Base-by-base conservation (phyloP, 2,113 vertebrate genomes). In the Charina bottae region DNA sequence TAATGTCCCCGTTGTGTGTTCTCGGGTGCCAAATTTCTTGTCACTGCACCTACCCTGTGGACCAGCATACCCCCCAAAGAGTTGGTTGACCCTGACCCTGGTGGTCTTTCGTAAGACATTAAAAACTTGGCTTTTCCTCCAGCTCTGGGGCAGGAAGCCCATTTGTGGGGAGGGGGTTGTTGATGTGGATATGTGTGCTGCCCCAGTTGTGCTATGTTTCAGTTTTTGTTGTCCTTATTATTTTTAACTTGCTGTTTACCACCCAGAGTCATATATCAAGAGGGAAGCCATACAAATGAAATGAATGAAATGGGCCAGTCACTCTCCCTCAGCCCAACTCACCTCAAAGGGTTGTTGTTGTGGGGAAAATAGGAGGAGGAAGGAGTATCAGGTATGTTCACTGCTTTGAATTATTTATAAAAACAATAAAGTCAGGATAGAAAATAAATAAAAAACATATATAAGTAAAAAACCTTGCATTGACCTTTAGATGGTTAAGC, bases 111-210 rank as follows among this genome's bases (percentile, higher is more conserved):
- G 5, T 49, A 49, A 78, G 72, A 78, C 33, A 37, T 42, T 42
- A 78, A 78, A 78, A 37, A 6, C 17, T 37, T 78, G 72, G 33
- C 17, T 78, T 78, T 9, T 49, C 33, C 33, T 78, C 72, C 21
- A 33, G 33, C 33, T 15, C 72, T 21, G 33, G 37, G 72, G 33
- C 0, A 78, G 72, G 17, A 72, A 37, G 15, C n/a, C n/a, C 33
- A 37, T 19, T 15, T 2, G 33, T n/a, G 6, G 33, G 15, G 2
- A 4, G 0, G 15, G 33, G 62, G 10, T 0, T 64, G 3, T n/a
- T 78, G 37, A 78, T 78, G 17, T 6, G 6, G 72, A 78, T 37
- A 78, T 78, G 72, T 42, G 33, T 21, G 6, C 1, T 42, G 72
- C 19, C 7, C 33, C 3, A 49, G 21, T 37, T 78, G 72, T 78